Evolutionary conservation across 2,797 vertebrate genomes (phyloP).

Genomic region (Tapera naevia): DNA sequence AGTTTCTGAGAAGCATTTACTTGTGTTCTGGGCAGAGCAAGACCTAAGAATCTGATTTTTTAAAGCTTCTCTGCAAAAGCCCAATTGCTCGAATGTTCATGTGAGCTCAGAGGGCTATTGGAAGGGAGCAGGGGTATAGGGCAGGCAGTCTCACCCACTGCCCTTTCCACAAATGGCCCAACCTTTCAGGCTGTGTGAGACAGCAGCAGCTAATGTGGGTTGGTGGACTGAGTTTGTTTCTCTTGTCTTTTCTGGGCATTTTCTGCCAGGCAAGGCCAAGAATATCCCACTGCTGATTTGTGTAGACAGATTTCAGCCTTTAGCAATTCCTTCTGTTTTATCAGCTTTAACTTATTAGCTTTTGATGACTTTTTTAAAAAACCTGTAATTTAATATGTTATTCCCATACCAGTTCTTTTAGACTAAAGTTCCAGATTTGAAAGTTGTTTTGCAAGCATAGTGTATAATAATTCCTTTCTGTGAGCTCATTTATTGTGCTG

Average conservation of each 20-base stretch:
- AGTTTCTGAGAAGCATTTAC: neutral
- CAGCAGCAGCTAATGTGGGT: neutral
- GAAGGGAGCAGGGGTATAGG: neutral
- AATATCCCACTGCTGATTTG: neutral
- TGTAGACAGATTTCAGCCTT: neutral
- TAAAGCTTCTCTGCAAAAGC: neutral
- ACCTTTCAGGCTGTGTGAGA: neutral
- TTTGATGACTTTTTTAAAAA: neutral
- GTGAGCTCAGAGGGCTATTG: neutral
- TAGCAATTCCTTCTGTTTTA: neutral
- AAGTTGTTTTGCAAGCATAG: neutral
- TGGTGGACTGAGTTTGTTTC: neutral
- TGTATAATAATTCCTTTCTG: neutral
- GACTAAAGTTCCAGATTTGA: neutral
- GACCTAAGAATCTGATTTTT: neutral
- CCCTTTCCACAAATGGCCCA: neutral
- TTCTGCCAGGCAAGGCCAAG: neutral
- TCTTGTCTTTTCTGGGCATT: neutral
- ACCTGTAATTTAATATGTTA: neutral
- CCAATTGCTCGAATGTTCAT: fast-evolving
- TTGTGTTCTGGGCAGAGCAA: neutral
- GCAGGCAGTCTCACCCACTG: neutral
- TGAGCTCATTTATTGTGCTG: neutral
- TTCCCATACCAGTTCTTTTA: neutral
- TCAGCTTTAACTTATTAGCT: neutral